Evolutionary conservation across 2,888 invertebrate genomes (phyloP).

Genomic region (Acleris sparsana): DNA sequence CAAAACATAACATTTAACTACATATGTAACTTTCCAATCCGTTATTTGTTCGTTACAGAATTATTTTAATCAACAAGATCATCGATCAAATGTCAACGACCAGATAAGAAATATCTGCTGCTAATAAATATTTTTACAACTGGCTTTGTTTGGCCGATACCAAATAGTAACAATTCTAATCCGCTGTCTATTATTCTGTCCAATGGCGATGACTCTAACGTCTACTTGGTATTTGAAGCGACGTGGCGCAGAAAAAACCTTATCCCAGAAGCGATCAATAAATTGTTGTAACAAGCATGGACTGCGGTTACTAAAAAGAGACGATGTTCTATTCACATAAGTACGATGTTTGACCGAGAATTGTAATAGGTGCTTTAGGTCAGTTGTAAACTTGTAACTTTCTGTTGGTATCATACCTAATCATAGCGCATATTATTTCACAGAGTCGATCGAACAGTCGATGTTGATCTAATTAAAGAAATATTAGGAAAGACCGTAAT

Average conservation of each 20-base stretch:
- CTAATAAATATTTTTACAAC: constrained; percentile 63
- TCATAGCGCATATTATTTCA: no score
- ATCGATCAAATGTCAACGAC: constrained; percentile 45
- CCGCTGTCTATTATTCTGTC: constrained; percentile 37
- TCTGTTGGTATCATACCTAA: no score
- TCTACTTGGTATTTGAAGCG: constrained; percentile 42
- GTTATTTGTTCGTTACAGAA: not conserved
- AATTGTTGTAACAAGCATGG: constrained; percentile 2
- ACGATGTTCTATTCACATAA: no score
- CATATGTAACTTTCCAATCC: not conserved
- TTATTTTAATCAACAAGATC: constrained; percentile 48
- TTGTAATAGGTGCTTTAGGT: no score
- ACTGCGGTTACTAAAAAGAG: no score
- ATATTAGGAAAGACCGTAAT: no score
- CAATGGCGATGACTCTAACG: constrained; percentile 55
- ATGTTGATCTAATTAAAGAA: no score
- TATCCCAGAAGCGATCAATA: constrained; percentile 33
- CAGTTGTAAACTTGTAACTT: no score
- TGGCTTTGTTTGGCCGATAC: constrained; percentile 58
- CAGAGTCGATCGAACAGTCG: no score
- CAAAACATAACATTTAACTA: not conserved
- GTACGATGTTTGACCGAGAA: no score
- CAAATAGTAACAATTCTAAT: constrained; percentile 23
- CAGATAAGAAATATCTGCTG: constrained; percentile 51
- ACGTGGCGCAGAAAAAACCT: constrained; percentile 41